Base-by-base conservation (phyloP, 2,113 vertebrate genomes). In the Alethe castanea region DNA sequence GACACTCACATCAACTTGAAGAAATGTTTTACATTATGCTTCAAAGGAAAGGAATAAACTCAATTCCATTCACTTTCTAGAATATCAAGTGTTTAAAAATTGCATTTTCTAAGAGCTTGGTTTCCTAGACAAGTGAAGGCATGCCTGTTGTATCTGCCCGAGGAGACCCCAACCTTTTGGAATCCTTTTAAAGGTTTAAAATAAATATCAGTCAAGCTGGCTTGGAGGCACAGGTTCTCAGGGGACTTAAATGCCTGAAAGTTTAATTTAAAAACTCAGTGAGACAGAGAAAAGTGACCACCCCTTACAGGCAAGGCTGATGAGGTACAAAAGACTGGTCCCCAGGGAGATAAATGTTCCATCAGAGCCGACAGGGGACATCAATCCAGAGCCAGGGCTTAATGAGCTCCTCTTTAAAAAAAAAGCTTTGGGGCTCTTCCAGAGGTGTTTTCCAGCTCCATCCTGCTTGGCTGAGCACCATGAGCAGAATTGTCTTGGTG, bases 1-100 rank as follows among this genome's bases (percentile, higher is more conserved):
- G 60, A 66, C n/a, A 50, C 76, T 35, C 60, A 65, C 64, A 81
- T 15, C 88, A 86, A 48, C 90, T 72, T 85, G 73, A 92, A 77
- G 48, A 79, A 90, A 65, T 47, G 67, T 81, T 50, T 66, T 59
- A 57, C 54, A 54, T 82, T 90, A 72, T 52, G 20, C 53, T 80
- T 67, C 69, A 90, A 81, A 96, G 25, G 45, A 92, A 92, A 95
- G 50, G 97, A 94, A 95, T 33, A 80, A 92, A 92, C 73, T 52
- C 31, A 45, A 31, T 65, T 77, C 25, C 33, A 28, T 60, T 36
- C 60, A 76, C 71, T 90, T 83, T 25, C 56, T 4, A 86, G 66
- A 57, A 36, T 24, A 86, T 60, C n/a, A 81, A 48, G 36, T 79
- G 59, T 91, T 96, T 77, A 23, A 79, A 87, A 81, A 52, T 20